Percentiles rank a stretch among this genome's conserved stretches.
phyloP scores from a whole-genome alignment of 2,797 vertebrate genomes.

The Florisuga fusca region DNA sequence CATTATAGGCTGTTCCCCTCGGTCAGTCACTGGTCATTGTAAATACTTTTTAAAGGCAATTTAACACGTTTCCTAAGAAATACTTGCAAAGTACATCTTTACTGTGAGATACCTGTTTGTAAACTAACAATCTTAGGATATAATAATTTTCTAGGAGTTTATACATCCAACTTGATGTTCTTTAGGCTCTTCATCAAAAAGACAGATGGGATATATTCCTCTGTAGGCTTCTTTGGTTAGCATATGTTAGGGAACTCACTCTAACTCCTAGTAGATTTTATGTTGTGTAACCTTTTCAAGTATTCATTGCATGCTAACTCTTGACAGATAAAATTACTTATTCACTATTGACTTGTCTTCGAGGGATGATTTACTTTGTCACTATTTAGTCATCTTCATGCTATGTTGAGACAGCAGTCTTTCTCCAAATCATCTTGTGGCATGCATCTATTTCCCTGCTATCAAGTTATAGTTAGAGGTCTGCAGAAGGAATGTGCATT shows the following conservation, averaged over 20 bases:
- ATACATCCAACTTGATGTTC: background rate
- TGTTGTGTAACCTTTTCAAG: slow-evolving; percentile 31
- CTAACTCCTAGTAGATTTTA: slow-evolving; percentile 34
- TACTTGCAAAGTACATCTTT: background rate
- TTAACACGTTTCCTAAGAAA: background rate
- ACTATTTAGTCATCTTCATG: slow-evolving; percentile 2
- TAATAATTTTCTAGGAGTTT: background rate
- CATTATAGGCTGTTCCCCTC: background rate
- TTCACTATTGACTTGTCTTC: slow-evolving; percentile 49
- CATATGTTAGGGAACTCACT: background rate
- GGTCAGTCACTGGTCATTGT: background rate
- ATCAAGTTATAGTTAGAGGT: background rate
- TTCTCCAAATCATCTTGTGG: background rate
- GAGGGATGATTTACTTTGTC: slow-evolving; percentile 47
- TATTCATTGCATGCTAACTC: slow-evolving; percentile 49
- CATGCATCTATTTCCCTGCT: background rate
- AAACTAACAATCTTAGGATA: background rate
- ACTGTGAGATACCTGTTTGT: background rate
- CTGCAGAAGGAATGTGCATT: background rate
- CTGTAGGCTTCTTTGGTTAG: background rate
- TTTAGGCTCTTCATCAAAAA: background rate
- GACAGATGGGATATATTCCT: background rate
- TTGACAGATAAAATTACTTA: slow-evolving; percentile 58
- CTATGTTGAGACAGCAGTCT: background rate
- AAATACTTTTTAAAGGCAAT: background rate